Evolutionary conservation across 2,888 invertebrate genomes (phyloP).

Genomic region (Asteroscopus sphinx): DNA sequence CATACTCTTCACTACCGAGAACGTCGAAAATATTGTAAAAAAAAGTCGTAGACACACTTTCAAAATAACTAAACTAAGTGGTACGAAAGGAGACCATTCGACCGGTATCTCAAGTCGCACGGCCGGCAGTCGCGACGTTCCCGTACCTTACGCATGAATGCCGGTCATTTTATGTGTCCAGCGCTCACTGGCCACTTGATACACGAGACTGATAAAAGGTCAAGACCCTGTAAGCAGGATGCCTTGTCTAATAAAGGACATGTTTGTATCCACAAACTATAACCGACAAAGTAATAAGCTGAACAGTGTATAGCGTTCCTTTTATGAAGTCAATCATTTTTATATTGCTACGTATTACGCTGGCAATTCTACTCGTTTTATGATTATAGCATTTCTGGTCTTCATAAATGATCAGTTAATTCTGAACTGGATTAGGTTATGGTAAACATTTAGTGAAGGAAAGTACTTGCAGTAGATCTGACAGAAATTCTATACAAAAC

Average conservation of each 20-base stretch:
- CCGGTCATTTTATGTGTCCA: conserved; percentile 71
- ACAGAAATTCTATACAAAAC: too few species aligned
- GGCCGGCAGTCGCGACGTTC: conserved; percentile 22
- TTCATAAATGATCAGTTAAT: conserved; percentile 30
- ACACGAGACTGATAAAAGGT: conserved; percentile 78
- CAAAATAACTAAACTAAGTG: conserved; percentile 28
- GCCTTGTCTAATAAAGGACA: conserved; percentile 76
- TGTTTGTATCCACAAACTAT: conserved; percentile 69
- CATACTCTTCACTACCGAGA: neutral
- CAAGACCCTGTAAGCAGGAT: conserved; percentile 78
- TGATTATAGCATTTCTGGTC: conserved; percentile 34
- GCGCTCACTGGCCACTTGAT: conserved; percentile 72
- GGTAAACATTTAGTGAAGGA: conserved; percentile 22
- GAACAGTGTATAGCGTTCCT: conserved; percentile 39
- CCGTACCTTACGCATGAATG: conserved; percentile 62
- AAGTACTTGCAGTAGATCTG: too few species aligned
- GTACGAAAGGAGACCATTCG: conserved; percentile 24
- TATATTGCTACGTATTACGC: conserved; percentile 5
- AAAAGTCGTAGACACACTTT: conserved; percentile 41
- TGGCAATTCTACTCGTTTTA: conserved; percentile 42
- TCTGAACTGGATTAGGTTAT: conserved; percentile 16
- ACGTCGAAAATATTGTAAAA: conserved; percentile 17
- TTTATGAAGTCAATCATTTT: conserved; percentile 39
- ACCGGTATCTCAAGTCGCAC: conserved; percentile 27
- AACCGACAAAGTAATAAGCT: conserved; percentile 55